These are phyloP conservation scores for Agrochola lychnidis DNA, from an alignment of 2,888 invertebrate genomes.

Conservation along the genomic window DNA sequence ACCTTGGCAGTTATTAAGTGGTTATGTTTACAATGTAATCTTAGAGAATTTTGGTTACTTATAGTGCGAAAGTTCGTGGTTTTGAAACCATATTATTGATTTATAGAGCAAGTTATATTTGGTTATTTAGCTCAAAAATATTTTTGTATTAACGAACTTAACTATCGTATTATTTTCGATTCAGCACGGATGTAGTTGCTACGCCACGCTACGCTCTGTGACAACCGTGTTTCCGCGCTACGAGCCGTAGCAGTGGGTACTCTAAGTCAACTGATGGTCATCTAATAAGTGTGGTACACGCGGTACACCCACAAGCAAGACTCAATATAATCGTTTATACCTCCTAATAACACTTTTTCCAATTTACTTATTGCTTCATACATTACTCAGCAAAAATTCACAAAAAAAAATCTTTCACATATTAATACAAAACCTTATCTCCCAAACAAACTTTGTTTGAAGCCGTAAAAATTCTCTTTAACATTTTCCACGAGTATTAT, in stretches of 20 bases:
- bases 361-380: not conserved
- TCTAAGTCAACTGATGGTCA: not conserved
- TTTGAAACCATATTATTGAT: not conserved
- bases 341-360: not conserved
- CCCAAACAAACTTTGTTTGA: slow-evolving; percentile 3
- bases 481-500: not conserved
- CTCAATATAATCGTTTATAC: not conserved
- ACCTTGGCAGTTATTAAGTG: not conserved
- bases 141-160: too few relatives aligned
- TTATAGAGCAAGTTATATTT: not conserved
- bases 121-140: too few relatives aligned
- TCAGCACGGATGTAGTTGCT: not conserved
- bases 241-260: not conserved
- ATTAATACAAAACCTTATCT: slow-evolving; percentile 9
- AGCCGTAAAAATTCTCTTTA: slow-evolving; percentile 2
- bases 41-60: too few relatives aligned
- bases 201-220: not conserved
- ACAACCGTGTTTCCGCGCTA: not conserved
- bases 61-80: not conserved
- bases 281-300: not conserved
- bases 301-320: not conserved
- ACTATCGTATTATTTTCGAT: not conserved
- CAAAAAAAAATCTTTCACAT: not conserved
- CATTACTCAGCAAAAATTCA: not conserved
- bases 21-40: not conserved